Evolutionary conservation across 1,140 invertebrate species (phyloP).

Genomic region (Pantala flavescens): DNA sequence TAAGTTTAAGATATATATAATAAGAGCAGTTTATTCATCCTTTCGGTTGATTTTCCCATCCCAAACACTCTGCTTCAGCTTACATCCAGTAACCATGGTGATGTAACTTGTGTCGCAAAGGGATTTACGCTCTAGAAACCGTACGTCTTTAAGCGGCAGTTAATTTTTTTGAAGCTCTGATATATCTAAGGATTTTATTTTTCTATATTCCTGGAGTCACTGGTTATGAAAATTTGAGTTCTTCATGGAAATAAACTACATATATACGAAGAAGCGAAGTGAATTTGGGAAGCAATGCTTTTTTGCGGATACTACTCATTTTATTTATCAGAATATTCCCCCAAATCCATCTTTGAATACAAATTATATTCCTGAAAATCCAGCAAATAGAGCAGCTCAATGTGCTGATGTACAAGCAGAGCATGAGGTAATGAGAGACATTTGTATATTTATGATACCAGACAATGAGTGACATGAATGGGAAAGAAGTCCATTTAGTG

Average conservation of each 20-base stretch:
- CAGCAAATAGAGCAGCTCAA: conserved; percentile 30
- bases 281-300: conserved; percentile 56
- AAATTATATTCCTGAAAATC: conserved; percentile 58
- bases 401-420: conserved; percentile 37
- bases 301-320: conserved; percentile 62
- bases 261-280: conserved; percentile 53
- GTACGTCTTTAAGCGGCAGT: no score
- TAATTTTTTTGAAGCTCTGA: no score
- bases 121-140: no score
- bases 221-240: no score
- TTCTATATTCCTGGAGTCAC: no score
- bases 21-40: no score
- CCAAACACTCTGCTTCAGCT: no score
- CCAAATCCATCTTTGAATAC: conserved; percentile 52
- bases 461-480: not conserved
- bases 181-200: no score
- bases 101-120: no score
- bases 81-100: no score
- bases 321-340: conserved; percentile 59
- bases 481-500: not conserved
- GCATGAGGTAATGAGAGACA: conserved; percentile 33
- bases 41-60: no score
- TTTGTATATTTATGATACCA: not conserved
- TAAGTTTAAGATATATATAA: no score
- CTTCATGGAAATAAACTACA: conserved; percentile 35